Evolutionary conservation across 1,140 invertebrate genomes (phyloP).

Genomic region (Aleiodes sp.): DNA sequence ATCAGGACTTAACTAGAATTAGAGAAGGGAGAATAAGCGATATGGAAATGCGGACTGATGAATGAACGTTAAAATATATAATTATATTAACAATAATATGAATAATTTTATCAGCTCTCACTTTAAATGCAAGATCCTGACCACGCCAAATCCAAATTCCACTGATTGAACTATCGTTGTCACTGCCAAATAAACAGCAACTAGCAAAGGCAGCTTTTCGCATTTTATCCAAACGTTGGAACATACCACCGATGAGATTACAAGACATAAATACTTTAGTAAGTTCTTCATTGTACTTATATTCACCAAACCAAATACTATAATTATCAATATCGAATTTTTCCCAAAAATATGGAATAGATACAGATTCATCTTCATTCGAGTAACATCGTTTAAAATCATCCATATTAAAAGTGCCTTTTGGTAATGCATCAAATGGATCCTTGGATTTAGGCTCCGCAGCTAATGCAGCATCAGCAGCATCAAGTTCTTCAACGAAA

Average conservation of each 20-base stretch:
- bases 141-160: constrained; percentile 98
- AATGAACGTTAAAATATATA: too few species aligned
- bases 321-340: constrained; percentile 97
- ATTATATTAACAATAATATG: not conserved
- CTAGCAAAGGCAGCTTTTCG: constrained; percentile 96
- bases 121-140: constrained; percentile 90
- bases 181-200: constrained; percentile 90
- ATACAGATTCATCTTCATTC: constrained; percentile 93
- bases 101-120: constrained; percentile 59
- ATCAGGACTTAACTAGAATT: constrained; percentile 81
- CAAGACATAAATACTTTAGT: constrained; percentile 75
- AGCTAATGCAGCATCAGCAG: constrained; percentile 75
- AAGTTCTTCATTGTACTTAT: constrained; percentile 95
- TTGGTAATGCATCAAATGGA: constrained; percentile 90
- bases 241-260: constrained; percentile 79
- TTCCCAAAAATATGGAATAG: constrained; percentile 98
- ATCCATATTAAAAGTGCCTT: constrained; percentile 94
- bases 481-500: constrained; percentile 73
- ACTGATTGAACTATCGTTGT: constrained; percentile 93
- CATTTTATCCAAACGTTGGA: constrained; percentile 97
- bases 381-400: constrained; percentile 98
- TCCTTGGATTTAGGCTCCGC: constrained; percentile 88
- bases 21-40: too few species aligned
- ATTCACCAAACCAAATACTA: constrained; percentile 97
- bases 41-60: too few species aligned